Evolutionary conservation across 2,113 vertebrate genomes (phyloP).

Genomic region (Larimichthys polyactis): DNA sequence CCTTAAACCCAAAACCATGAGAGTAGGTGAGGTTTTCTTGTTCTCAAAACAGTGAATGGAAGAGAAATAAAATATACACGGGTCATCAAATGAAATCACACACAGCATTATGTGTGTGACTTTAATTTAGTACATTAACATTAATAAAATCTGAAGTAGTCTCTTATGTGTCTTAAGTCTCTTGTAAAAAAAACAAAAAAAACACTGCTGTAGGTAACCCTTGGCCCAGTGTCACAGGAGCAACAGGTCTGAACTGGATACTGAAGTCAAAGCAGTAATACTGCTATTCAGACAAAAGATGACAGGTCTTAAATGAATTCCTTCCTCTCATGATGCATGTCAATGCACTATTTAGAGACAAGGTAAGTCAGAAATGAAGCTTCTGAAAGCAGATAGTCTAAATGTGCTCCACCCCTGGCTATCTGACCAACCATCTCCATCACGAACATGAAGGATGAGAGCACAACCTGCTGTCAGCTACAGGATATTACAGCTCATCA

Average conservation of each 20-base stretch:
- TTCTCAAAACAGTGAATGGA: too few species aligned
- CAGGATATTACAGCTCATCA: slow-evolving; percentile 18
- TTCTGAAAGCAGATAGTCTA: background rate
- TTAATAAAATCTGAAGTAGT: too few species aligned
- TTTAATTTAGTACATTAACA: too few species aligned
- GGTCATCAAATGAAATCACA: too few species aligned
- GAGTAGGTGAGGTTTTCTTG: too few species aligned
- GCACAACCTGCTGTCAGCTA: slow-evolving; percentile 63
- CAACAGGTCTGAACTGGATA: background rate
- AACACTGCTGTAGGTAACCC: background rate
- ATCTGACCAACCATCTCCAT: background rate
- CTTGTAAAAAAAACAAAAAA: too few species aligned
- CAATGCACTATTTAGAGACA: too few species aligned
- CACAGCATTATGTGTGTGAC: too few species aligned
- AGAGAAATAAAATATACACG: too few species aligned
- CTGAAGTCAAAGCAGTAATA: background rate
- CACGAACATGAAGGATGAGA: slow-evolving; percentile 26
- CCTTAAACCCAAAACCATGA: too few species aligned
- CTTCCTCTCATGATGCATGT: background rate
- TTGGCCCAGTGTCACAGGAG: background rate
- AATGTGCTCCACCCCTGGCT: background rate
- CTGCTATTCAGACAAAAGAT: background rate
- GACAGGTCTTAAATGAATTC: background rate
- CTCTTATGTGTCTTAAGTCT: too few species aligned
- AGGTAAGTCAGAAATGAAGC: background rate